Evolutionary conservation across 2,888 invertebrate species (phyloP).

Genomic region (Lasioglossum malachurum): DNA sequence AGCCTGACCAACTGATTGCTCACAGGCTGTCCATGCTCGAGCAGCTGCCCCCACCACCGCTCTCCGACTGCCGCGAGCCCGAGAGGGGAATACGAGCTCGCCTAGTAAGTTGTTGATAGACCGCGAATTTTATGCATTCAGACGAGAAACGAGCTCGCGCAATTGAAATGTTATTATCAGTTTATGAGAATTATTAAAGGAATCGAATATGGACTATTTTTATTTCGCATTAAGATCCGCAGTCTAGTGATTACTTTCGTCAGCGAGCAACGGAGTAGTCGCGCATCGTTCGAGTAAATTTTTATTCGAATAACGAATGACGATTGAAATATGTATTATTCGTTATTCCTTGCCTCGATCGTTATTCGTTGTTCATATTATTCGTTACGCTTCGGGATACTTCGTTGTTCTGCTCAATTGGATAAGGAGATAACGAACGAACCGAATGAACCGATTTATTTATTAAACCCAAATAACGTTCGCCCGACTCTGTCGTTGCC

Average conservation of each 20-base stretch:
- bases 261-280: neutral
- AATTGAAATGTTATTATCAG: too few relatives aligned
- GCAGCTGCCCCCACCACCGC: neutral
- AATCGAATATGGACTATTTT: neutral
- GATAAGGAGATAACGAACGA: neutral
- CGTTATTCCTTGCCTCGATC: neutral
- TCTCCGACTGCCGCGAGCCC: neutral
- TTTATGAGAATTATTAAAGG: too few relatives aligned
- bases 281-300: neutral
- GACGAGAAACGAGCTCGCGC: neutral
- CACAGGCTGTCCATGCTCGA: neutral
- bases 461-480: neutral
- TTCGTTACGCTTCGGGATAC: neutral
- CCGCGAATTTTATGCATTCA: neutral
- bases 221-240: neutral
- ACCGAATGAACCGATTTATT: neutral
- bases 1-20: neutral
- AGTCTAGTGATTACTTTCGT: neutral
- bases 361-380: neutral
- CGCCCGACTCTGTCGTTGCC: neutral
- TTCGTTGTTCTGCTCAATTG: neutral
- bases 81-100: neutral
- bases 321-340: neutral
- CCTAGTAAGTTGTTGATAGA: neutral
- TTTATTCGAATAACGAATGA: neutral